These are phyloP conservation scores for Chiloscyllium punctatum DNA, from an alignment of 2,797 vertebrate genomes.

Conservation along the genomic window DNA sequence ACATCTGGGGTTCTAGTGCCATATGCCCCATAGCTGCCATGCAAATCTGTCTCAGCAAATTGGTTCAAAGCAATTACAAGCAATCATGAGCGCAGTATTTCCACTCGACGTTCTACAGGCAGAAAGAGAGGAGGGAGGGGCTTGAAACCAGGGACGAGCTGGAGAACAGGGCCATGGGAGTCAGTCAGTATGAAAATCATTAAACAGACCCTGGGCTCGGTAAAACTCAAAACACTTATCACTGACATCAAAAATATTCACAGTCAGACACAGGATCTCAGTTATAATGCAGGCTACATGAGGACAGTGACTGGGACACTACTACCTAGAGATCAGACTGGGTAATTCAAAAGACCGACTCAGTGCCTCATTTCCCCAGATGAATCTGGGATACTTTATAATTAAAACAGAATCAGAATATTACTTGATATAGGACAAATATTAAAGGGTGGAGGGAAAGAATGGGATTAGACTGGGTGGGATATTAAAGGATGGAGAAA, in stretches of 20 bases:
- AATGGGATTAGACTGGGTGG: background rate
- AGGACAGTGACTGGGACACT: background rate
- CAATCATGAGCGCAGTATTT: no score
- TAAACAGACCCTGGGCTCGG: background rate
- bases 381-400: background rate
- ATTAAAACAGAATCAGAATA: background rate
- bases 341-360: background rate
- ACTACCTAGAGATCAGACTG: background rate
- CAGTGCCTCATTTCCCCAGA: background rate
- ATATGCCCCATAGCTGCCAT: no score
- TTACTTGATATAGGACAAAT: background rate
- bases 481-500: background rate
- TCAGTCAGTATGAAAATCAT: background rate
- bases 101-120: no score
- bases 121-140: no score
- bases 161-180: background rate
- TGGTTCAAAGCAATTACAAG: no score
- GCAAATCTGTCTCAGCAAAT: no score
- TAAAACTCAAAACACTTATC: background rate
- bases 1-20: no score
- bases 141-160: no score
- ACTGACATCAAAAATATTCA: background rate
- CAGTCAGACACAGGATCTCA: background rate
- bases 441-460: background rate
- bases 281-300: background rate